Percentiles rank a stretch among this genome's conserved stretches.
Conservation (phyloP, 2,113 vertebrate species). For the Boleophthalmus pectinirostris region DNA sequence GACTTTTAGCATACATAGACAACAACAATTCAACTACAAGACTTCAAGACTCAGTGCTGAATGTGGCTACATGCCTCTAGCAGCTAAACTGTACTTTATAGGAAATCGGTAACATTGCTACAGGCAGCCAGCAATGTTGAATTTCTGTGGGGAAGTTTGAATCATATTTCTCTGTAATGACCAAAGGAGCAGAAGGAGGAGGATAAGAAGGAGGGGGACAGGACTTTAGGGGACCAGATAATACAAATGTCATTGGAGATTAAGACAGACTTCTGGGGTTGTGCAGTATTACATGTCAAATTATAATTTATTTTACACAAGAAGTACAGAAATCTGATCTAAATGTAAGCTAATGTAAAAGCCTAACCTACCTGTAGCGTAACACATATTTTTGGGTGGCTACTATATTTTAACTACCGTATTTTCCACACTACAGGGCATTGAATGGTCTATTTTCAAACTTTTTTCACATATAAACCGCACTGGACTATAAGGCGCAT, state of each 20-base stretch:
- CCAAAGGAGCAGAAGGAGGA: neutral
- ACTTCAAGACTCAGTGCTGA: slow-evolving; percentile 16
- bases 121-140: neutral
- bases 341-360: too few species aligned
- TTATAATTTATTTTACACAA: neutral
- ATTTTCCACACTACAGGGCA: too few species aligned
- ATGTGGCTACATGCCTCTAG: slow-evolving; percentile 35
- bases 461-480: too few species aligned
- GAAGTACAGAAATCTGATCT: neutral
- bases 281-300: slow-evolving; percentile 1
- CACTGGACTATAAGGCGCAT: too few species aligned
- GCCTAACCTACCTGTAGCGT: too few species aligned
- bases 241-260: slow-evolving; percentile 18
- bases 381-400: too few species aligned
- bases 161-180: slow-evolving; percentile 8
- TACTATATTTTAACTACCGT: too few species aligned
- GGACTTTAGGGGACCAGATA: neutral
- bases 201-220: neutral
- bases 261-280: neutral
- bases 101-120: slow-evolving; percentile 10
- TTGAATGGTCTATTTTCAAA: too few species aligned
- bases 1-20: too few species aligned
- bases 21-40: too few species aligned
- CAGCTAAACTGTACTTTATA: slow-evolving; percentile 7
- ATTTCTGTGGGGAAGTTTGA: slow-evolving; percentile 1